phyloP scores from a whole-genome alignment of 2,113 vertebrate species.

The Gavialis gangeticus region DNA sequence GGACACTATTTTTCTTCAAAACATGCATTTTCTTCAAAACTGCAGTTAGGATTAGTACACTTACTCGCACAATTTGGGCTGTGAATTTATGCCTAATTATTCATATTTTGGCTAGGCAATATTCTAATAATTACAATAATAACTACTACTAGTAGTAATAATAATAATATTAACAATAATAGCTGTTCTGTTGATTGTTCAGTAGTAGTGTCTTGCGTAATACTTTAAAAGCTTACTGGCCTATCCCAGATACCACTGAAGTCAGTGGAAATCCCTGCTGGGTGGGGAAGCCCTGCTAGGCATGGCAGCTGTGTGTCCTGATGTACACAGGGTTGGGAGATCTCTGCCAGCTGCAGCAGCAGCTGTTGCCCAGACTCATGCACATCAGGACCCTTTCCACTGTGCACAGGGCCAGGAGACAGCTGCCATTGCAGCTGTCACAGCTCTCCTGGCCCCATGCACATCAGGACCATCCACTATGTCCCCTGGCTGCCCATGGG shows the following conservation, averaged over 20 bases:
- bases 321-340: too few species aligned
- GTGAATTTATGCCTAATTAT: neutral
- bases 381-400: too few species aligned
- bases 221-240: neutral
- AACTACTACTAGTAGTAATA: too few species aligned
- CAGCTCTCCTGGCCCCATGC: too few species aligned
- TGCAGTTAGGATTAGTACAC: neutral
- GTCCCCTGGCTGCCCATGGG: too few species aligned
- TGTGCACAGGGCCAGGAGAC: too few species aligned
- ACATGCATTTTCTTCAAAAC: neutral
- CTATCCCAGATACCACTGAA: neutral
- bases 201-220: neutral
- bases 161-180: neutral
- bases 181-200: neutral
- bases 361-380: too few species aligned
- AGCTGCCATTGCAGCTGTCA: too few species aligned
- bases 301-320: too few species aligned
- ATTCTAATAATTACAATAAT: neutral
- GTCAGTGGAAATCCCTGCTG: neutral
- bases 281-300: too few species aligned
- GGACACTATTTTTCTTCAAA: neutral
- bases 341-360: too few species aligned
- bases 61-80: neutral
- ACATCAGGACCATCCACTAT: too few species aligned
- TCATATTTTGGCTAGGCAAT: neutral